These are phyloP conservation scores for Bibio marci DNA, from an alignment of 2,888 invertebrate genomes.

Conservation along the genomic window DNA sequence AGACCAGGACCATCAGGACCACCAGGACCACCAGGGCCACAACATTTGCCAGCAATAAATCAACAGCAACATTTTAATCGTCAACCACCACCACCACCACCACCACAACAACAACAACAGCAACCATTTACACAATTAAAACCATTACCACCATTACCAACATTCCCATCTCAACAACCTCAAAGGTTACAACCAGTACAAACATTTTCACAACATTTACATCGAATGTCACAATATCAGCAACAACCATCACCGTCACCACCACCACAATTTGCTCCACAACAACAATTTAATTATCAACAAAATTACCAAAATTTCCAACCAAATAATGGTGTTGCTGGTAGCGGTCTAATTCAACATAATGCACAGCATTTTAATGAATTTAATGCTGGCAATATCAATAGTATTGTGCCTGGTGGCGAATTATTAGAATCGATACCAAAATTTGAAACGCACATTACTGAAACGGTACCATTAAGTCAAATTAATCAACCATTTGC, in stretches of 20 bases:
- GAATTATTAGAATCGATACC: constrained; percentile 61
- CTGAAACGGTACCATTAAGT: constrained; percentile 32
- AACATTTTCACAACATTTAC: not conserved
- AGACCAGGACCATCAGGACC: constrained; percentile 17
- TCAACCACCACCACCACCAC: constrained; percentile 16
- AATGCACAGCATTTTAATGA: constrained; percentile 3
- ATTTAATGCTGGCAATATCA: constrained; percentile 16
- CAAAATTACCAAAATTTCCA: constrained; percentile 13
- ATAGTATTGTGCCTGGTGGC: constrained; percentile 42
- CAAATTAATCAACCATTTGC: constrained; percentile 12
- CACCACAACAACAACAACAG: constrained; percentile 11
- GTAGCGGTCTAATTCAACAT: constrained; percentile 9
- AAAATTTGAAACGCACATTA: constrained; percentile 62
- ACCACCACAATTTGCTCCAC: constrained; percentile 10
- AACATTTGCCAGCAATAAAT: constrained; percentile 7
- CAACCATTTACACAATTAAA: constrained; percentile 7
- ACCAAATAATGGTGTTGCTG: constrained; percentile 1
- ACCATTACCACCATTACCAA: not conserved
- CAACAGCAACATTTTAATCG: constrained; percentile 12
- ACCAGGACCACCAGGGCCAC: constrained; percentile 9
- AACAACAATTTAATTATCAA: constrained; percentile 11
- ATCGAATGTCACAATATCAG: not conserved
- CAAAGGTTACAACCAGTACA: not conserved
- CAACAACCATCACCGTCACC: constrained; percentile 11
- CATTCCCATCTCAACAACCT: not conserved